Base-by-base conservation (phyloP, 2,797 vertebrate species). In the Pelodytes ibericus region DNA sequence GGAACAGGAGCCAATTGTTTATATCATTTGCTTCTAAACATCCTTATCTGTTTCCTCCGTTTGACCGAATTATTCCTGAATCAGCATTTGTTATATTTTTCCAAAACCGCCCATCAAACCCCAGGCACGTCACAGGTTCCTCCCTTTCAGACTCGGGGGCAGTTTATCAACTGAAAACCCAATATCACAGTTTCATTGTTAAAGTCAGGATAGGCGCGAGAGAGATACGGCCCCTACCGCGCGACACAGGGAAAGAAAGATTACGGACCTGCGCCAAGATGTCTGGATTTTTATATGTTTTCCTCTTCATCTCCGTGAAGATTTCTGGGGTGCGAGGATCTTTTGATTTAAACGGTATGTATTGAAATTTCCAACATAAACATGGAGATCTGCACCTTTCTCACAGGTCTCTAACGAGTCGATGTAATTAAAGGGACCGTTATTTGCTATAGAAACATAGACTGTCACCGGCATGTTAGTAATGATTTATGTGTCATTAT, bases 71-170 rank as follows among this genome's bases (percentile, higher is more conserved):
- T 25, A 15, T 89, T 80, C 86, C 85, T 89, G 87, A 90, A 85
- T 90, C 91, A 91, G 89, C 89, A 88, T 74, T 81, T 86, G 81
- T 83, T 88, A 84, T 81, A 84, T 86, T 15, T 90, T 92, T 90
- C 91, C 90, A n/a, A 90, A 81, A 72, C 81, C 33, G 15, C 58
- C 24, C 80, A 67, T 80, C 83, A 84, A 83, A 81, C 64, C 82
- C 39, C 76, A 77, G 44, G 49, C 82, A 85, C 77, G 77, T 87
- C 84, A 84, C 58, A 74, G 80, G 85, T 90, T 92, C 89, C 76
- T 80, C 71, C 82, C 87, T n/a, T n/a, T n/a, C n/a, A 53, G 33
- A 36, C 81, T 84, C 84, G 77, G 77, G 68, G 83, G 79, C 22
- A 53, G 77, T 74, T 71, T 80, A 68, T 74, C 82, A 87, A 81